Evolutionary conservation across 2,888 invertebrate genomes (phyloP).

Genomic region (Platerodrilus igneus): DNA sequence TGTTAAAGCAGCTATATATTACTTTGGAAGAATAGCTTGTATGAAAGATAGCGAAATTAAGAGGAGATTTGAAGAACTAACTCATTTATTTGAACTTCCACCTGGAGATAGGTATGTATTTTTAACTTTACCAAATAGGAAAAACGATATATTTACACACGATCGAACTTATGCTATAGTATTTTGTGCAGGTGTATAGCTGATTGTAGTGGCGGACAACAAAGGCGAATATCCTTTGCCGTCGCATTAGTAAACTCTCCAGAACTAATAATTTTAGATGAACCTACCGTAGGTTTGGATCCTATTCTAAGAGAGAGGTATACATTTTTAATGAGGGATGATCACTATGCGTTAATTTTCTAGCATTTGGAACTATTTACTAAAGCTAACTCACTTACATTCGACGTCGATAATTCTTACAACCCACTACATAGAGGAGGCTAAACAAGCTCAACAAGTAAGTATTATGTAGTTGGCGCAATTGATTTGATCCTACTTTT

Average conservation of each 20-base stretch:
- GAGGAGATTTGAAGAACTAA: slow-evolving; percentile 64
- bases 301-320: slow-evolving; percentile 80
- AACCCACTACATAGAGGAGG: no score
- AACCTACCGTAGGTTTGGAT: slow-evolving; percentile 90
- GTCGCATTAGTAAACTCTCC: slow-evolving; percentile 86
- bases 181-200: slow-evolving; percentile 51
- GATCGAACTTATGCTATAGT: background rate
- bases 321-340: no score
- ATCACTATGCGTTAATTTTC: no score
- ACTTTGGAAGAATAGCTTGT: slow-evolving; percentile 82
- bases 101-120: slow-evolving; percentile 51
- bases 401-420: no score
- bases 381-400: no score
- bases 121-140: no score
- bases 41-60: slow-evolving; percentile 60
- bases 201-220: slow-evolving; percentile 83
- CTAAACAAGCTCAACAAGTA: no score
- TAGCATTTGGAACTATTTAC: no score
- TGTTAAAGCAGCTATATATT: slow-evolving; percentile 76
- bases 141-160: no score
- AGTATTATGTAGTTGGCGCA: no score
- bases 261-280: slow-evolving; percentile 83
- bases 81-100: slow-evolving; percentile 72
- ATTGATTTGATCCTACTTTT: no score
- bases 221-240: slow-evolving; percentile 82